Evolutionary conservation across 1,140 invertebrate species (phyloP), one percentile per base, ranked within the genome.

Genomic region (Melipona quadrifasciata): DNA sequence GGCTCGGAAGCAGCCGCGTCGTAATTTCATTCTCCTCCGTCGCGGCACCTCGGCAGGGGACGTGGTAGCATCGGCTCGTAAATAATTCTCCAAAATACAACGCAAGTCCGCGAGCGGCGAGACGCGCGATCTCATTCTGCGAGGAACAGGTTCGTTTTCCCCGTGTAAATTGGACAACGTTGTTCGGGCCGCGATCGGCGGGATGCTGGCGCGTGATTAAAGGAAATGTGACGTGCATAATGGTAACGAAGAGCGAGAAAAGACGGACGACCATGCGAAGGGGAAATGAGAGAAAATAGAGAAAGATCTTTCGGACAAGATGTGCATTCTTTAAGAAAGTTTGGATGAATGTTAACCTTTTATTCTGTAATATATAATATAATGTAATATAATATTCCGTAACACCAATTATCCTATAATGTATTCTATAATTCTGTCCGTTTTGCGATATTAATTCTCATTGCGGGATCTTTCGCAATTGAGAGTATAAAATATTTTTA

Each of bases 11-110:
- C 58, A 8, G 19, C 24, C 55, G 68, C 39, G 70, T 64, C 70
- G 64, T 73, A 64, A 81, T 72, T 72, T 61, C 79, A 64, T 64
- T 64, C 70, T 34, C 34, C 39, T 8, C 6, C 39, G n/a, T 2
- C 27, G n/a, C 39, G 19, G 39, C 21, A 61, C 24, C 68, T n/a
- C 27, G 17, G 31, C 31, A 1, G 31, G 39, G 24, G 31, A 24
- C 10, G 51, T 12, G 39, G 6, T 47, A 47, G 39, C 24, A 70
- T 67, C 47, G 17, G 27, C 67, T 51, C 58, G 79, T 61, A 80
- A 73, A 81, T 73, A 81, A 81, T 81, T 19, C 4, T 24, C 14
- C 34, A 1, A 64, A 34, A 34, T n/a, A 58, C 34, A n/a, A 21
- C 16, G 47, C 31, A 2, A 31, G 31, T 31, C 31, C 1, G 31